Evolutionary conservation across 1,140 invertebrate genomes (phyloP).

Genomic region (Phocides pigmalion): DNA sequence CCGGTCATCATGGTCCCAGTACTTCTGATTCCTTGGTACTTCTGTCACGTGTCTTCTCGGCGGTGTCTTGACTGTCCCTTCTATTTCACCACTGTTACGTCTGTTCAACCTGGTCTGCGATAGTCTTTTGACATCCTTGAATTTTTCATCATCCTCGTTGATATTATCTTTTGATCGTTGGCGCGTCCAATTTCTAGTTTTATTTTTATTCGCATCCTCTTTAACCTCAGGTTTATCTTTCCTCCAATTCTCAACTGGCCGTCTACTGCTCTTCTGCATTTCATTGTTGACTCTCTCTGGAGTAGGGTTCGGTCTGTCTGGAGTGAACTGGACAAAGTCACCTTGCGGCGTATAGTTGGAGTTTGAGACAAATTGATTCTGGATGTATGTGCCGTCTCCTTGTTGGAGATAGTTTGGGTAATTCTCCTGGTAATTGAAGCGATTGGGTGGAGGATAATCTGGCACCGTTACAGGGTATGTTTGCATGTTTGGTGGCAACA

Average conservation of each 20-base stretch:
- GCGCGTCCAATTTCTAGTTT: constrained; percentile 56
- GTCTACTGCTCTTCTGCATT: constrained; percentile 55
- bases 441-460: constrained; percentile 59
- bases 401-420: constrained; percentile 70
- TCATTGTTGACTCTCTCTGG: constrained; percentile 67
- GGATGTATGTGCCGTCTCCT: constrained; percentile 72
- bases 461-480: constrained; percentile 48
- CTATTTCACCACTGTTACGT: constrained; percentile 56
- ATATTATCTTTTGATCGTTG: constrained; percentile 64
- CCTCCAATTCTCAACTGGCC: constrained; percentile 68
- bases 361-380: constrained; percentile 53
- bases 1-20: constrained; percentile 82
- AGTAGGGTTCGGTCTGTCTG: constrained; percentile 38
- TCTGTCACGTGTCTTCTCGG: constrained; percentile 74
- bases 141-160: constrained; percentile 56
- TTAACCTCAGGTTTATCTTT: constrained; percentile 60
- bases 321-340: constrained; percentile 47
- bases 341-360: constrained; percentile 54
- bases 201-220: constrained; percentile 65
- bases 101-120: constrained; percentile 51
- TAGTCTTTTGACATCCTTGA: constrained; percentile 43
- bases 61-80: constrained; percentile 51
- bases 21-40: constrained; percentile 75
- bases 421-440: constrained; percentile 59
- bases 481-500: constrained; percentile 56